phyloP scores from a whole-genome alignment of 2,888 invertebrate species.

The Nomada ferruginata region DNA sequence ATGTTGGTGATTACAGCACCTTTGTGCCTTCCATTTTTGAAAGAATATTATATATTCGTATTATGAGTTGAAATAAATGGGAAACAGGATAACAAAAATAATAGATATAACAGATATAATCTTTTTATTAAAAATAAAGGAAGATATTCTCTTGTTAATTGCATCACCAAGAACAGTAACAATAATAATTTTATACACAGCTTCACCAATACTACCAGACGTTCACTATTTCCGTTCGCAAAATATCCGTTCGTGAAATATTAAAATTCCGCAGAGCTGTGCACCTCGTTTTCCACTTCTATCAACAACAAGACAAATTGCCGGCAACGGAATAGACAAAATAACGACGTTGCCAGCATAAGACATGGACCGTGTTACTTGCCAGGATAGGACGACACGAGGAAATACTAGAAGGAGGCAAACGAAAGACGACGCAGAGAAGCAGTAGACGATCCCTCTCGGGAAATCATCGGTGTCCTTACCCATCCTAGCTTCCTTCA shows the following conservation, averaged over 20 bases:
- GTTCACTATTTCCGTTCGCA: background rate
- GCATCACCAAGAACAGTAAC: too few species aligned
- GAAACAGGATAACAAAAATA: too few species aligned
- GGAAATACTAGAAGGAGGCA: conserved; percentile 52
- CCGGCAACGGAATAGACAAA: conserved; percentile 44
- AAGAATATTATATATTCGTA: too few species aligned
- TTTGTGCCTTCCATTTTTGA: too few species aligned
- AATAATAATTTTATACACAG: too few species aligned
- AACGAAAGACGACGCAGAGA: conserved; percentile 53
- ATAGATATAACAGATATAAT: too few species aligned
- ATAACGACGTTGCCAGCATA: conserved; percentile 50
- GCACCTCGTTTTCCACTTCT: background rate
- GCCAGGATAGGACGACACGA: conserved; percentile 30
- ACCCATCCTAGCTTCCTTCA: conserved; percentile 62
- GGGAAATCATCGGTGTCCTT: conserved; percentile 81
- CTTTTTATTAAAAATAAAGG: too few species aligned
- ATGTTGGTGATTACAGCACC: too few species aligned
- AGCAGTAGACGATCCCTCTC: conserved; percentile 72
- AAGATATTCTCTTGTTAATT: too few species aligned
- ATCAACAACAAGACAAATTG: conserved; percentile 43
- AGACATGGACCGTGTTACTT: conserved; percentile 43
- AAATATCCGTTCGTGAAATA: conserved; percentile 24
- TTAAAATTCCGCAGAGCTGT: conserved; percentile 42
- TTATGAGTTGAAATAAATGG: too few species aligned
- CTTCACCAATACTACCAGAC: too few species aligned